Evolutionary conservation across 2,113 vertebrate genomes (phyloP).

Genomic region (Misgurnus mizolepis): DNA sequence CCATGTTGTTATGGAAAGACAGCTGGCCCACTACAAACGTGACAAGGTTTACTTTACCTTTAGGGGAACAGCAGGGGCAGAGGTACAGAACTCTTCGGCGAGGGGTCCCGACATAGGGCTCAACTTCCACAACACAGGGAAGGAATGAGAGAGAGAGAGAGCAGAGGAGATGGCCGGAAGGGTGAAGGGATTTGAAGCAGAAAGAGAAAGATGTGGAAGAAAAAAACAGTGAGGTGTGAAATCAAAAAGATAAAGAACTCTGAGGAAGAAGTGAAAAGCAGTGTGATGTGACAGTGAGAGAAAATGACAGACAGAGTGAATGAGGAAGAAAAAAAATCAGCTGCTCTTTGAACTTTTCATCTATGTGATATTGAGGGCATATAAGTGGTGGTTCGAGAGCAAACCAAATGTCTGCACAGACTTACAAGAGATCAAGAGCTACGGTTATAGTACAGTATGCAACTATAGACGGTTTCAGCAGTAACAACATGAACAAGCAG

Average conservation of each 20-base stretch:
- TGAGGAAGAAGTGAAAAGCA: constrained; percentile 39
- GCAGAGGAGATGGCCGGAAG: constrained; percentile 73
- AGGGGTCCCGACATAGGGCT: constrained; percentile 94
- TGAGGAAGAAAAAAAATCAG: constrained; percentile 44
- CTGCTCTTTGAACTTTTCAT: constrained; percentile 50
- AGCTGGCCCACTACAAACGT: constrained; percentile 67
- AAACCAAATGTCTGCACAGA: not conserved
- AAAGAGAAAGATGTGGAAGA: constrained; percentile 20
- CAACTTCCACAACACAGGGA: constrained; percentile 85
- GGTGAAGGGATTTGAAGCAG: constrained; percentile 48
- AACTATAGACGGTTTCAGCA: not conserved
- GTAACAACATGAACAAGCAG: too few relatives aligned
- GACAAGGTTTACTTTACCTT: constrained; percentile 92
- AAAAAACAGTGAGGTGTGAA: constrained; percentile 62
- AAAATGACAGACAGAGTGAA: constrained; percentile 66
- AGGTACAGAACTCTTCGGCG: constrained; percentile 98
- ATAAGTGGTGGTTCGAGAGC: not conserved
- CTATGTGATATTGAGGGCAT: not conserved
- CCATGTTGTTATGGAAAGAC: constrained; percentile 52
- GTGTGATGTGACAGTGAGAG: constrained; percentile 1
- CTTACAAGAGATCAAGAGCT: constrained; percentile 6
- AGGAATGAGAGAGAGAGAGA: constrained; percentile 57
- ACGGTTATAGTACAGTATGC: not conserved
- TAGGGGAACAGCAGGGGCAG: constrained; percentile 98
- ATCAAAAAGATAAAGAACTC: constrained; percentile 56